Conservation (phyloP, 2,797 vertebrate genomes). For the Danionella dracula region DNA sequence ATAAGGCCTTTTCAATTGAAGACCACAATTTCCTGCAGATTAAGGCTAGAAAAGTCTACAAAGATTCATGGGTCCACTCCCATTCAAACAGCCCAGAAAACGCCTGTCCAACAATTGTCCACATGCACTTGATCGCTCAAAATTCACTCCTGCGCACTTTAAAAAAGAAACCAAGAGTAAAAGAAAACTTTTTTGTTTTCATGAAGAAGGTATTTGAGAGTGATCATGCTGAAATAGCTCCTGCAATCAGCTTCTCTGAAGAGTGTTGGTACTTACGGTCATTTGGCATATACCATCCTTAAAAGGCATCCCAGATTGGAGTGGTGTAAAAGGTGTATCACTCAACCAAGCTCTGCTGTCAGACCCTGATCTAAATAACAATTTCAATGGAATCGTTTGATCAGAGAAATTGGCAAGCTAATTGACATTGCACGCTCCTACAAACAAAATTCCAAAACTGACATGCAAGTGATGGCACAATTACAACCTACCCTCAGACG, state of each 20-base stretch:
- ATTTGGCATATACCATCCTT: not conserved
- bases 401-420: no score
- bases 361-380: not conserved
- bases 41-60: not conserved
- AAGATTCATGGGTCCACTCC: conserved; percentile 1
- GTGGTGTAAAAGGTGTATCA: not conserved
- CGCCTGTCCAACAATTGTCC: not conserved
- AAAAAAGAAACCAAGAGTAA: not conserved
- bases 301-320: not conserved
- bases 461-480: conserved; percentile 4
- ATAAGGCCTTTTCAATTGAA: not conserved
- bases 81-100: not conserved
- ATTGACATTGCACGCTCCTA: not conserved
- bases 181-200: not conserved
- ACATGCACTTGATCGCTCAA: not conserved
- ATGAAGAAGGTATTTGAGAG: not conserved
- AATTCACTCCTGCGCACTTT: not conserved
- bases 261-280: not conserved
- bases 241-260: not conserved
- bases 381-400: not conserved
- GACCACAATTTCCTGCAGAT: not conserved
- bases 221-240: not conserved
- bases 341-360: not conserved
- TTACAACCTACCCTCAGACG: not conserved
- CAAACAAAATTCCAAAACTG: no score